Base-by-base conservation (phyloP, 2,888 invertebrate genomes). In the Euzophera pinguis region DNA sequence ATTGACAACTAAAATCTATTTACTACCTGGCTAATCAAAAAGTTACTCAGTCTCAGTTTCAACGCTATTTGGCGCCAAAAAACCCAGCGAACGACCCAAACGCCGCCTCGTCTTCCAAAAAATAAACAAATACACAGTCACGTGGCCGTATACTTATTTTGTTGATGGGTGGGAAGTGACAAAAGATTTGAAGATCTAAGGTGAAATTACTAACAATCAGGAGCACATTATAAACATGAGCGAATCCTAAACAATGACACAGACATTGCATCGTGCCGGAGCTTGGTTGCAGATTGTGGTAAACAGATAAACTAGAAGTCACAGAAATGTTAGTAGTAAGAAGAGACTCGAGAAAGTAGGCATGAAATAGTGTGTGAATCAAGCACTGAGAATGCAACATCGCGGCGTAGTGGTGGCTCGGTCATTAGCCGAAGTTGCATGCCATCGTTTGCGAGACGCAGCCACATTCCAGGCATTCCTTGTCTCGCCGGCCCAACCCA, bases 381-480 rank as follows among this genome's bases (percentile, higher is more conserved):
- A 75, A 64, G 63, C 63, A 57, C 52, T 49, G 62, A 63, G 73
- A 76, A 74, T 73, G 75, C 48, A 41, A 74, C 48, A 41, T 52
- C 27, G 53, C 55, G 54, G 54, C 57, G 53, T 57, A 60, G 60
- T 49, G 64, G 57, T 52, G 64, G 65, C 68, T 64, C 79, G 77
- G 68, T 75, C 75, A 75, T 76, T 77, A 70, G 76, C 74, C 73
- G 75, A 70, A 67, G 66, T 65, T 67, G 67, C 70, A 69, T 58
- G 66, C 60, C 63, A 73, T 63, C 69, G 71, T 66, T 68, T 63
- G 69, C 71, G 72, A 69, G 70, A 72, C 68, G 65, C 60, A 66
- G 67, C 76, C 74, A 71, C 81, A 85, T 81, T 83, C 83, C 78
- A 61, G 56, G 55, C 78, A 81, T 84, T 65, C 78, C 78, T 59